These are phyloP conservation scores for Calcarius lapponicus DNA, from an alignment of 2,797 vertebrate species.

Conservation along the genomic window DNA sequence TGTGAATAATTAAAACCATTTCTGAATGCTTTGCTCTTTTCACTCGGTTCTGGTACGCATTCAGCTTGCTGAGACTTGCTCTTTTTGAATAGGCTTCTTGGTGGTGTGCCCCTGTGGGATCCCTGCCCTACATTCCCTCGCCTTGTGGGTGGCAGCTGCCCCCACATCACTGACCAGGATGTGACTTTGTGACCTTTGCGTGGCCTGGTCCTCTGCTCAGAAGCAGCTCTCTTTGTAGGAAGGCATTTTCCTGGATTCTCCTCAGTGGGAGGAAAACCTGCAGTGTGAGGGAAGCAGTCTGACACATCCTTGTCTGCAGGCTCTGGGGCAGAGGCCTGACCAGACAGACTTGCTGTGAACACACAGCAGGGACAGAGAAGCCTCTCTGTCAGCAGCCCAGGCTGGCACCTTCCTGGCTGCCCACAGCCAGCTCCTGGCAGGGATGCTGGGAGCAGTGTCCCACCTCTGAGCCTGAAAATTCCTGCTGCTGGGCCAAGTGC, in stretches of 20 bases:
- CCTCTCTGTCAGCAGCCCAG: not conserved
- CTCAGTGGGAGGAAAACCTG: not conserved
- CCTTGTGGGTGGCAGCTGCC: not conserved
- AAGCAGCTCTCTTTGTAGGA: not conserved
- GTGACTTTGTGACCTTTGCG: not conserved
- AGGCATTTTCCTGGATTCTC: not conserved
- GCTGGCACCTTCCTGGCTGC: not conserved
- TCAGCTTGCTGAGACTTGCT: slow-evolving; percentile 39
- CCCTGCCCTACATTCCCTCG: not conserved
- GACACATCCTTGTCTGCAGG: accelerated
- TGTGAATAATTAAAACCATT: slow-evolving; percentile 52
- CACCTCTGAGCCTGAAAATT: not conserved
- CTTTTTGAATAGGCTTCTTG: not conserved
- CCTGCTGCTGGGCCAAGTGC: not conserved
- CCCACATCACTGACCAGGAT: not conserved
- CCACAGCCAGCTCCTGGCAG: not conserved
- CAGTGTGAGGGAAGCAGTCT: not conserved
- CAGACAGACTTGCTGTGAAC: not conserved
- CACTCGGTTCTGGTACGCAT: not conserved
- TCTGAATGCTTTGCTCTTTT: slow-evolving; percentile 16
- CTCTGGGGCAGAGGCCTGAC: not conserved
- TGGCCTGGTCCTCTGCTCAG: not conserved
- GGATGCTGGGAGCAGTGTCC: not conserved
- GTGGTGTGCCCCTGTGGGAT: not conserved
- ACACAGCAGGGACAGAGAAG: accelerated